Evolutionary conservation across 2,797 vertebrate genomes (phyloP).

Genomic region (Lepus townsendii): DNA sequence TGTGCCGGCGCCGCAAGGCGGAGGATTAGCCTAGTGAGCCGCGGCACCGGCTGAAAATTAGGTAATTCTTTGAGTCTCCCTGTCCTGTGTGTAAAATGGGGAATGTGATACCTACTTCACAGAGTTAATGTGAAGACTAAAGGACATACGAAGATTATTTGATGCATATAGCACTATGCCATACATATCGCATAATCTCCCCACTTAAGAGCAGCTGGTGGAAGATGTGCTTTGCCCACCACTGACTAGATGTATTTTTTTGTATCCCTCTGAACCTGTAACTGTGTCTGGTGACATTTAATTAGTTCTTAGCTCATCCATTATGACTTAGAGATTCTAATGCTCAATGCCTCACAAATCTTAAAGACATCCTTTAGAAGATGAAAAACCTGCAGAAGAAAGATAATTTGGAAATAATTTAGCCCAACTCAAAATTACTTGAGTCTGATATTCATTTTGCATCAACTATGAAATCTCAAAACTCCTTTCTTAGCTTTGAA

Average conservation of each 20-base stretch:
- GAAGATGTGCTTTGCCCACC: neutral
- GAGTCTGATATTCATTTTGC: neutral
- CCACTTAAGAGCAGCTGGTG: neutral
- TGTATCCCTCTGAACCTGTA: neutral
- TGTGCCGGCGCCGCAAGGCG: too few species aligned
- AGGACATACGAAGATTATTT: neutral
- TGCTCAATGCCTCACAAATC: neutral
- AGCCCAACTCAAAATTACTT: constrained; percentile 32
- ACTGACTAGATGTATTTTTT: neutral
- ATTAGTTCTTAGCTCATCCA: neutral
- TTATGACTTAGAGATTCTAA: neutral
- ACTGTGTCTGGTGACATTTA: neutral
- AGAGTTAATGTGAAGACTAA: neutral
- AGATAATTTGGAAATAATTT: constrained; percentile 15
- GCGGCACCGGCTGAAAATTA: too few species aligned
- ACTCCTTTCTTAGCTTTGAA: constrained; percentile 54
- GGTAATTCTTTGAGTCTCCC: neutral
- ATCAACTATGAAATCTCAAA: neutral
- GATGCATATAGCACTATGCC: neutral
- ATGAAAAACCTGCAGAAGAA: constrained; percentile 18
- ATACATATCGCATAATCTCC: neutral
- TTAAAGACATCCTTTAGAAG: constrained; percentile 35
- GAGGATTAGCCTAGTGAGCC: too few species aligned
- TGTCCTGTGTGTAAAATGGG: neutral
- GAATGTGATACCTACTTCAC: neutral